Evolutionary conservation across 2,113 vertebrate species (phyloP).

Genomic region (Salvelinus sp.): DNA sequence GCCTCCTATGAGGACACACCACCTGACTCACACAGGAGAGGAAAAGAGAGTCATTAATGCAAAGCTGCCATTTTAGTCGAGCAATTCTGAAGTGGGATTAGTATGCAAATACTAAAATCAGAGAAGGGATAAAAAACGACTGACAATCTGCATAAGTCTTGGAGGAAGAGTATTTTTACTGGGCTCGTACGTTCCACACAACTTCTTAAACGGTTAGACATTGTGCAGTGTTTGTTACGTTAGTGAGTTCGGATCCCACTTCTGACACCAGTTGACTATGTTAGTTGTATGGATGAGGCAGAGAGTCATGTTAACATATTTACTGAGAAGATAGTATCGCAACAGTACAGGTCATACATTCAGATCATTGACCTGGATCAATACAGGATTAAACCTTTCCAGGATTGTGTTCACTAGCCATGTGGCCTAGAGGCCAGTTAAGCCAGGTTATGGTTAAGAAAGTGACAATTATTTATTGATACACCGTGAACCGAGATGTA

Average conservation of each 20-base stretch:
- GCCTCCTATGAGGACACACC: background rate
- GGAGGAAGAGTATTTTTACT: background rate
- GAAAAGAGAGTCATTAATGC: slow-evolving; percentile 4
- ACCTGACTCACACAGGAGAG: background rate
- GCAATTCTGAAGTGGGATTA: slow-evolving; percentile 20
- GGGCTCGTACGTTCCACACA: background rate
- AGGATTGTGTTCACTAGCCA: too few species aligned
- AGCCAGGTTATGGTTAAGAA: background rate
- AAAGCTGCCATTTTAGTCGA: slow-evolving; percentile 12
- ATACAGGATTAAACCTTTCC: too few species aligned
- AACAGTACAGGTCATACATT: background rate
- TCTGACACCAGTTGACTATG: too few species aligned
- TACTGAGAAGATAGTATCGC: too few species aligned
- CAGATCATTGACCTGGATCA: too few species aligned
- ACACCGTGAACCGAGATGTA: background rate
- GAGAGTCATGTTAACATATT: background rate
- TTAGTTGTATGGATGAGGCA: too few species aligned
- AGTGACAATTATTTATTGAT: background rate
- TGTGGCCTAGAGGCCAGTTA: background rate
- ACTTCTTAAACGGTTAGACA: background rate
- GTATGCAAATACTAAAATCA: slow-evolving; percentile 23
- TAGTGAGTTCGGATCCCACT: too few species aligned
- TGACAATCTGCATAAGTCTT: background rate
- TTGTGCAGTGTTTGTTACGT: too few species aligned
- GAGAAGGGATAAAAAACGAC: background rate